Evolutionary conservation across 2,113 vertebrate genomes (phyloP).

Genomic region (Notiomystis cincta): DNA sequence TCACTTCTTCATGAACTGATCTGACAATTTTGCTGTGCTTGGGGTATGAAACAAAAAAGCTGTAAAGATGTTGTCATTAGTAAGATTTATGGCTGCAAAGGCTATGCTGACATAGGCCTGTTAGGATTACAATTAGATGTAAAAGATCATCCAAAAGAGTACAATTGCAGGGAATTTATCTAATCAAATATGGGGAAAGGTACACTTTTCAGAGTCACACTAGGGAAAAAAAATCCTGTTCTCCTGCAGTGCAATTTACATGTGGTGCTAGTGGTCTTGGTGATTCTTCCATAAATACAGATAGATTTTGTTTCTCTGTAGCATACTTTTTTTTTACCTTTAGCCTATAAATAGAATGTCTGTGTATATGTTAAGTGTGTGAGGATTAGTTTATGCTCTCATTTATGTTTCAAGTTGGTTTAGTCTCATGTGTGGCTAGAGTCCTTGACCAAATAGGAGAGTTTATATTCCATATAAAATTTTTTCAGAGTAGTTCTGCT

Average conservation of each 20-base stretch:
- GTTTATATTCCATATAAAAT: background rate
- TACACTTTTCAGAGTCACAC: background rate
- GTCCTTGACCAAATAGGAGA: background rate
- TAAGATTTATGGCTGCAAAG: constrained; percentile 51
- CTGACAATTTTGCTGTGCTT: constrained; percentile 62
- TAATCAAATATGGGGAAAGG: constrained; percentile 26
- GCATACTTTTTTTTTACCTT: background rate
- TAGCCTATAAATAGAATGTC: background rate
- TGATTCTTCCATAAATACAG: background rate
- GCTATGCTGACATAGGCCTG: constrained; percentile 15
- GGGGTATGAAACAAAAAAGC: constrained; percentile 55
- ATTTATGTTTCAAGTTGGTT: background rate
- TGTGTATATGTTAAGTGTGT: background rate
- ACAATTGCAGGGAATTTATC: constrained; percentile 11
- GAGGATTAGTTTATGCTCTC: background rate
- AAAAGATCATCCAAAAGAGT: constrained; percentile 31
- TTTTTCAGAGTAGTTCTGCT: background rate
- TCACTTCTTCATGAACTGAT: constrained; percentile 63
- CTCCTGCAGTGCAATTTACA: background rate
- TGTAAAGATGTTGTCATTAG: constrained; percentile 34
- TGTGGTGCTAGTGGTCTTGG: background rate
- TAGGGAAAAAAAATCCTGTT: background rate
- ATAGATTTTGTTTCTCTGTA: background rate
- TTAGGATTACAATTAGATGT: constrained; percentile 56
- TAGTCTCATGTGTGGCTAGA: background rate